Percentiles rank a stretch among this genome's conserved stretches.
These are phyloP conservation scores for Sebastes goodei DNA, from an alignment of 2,797 vertebrate genomes.

Conservation along the genomic window DNA sequence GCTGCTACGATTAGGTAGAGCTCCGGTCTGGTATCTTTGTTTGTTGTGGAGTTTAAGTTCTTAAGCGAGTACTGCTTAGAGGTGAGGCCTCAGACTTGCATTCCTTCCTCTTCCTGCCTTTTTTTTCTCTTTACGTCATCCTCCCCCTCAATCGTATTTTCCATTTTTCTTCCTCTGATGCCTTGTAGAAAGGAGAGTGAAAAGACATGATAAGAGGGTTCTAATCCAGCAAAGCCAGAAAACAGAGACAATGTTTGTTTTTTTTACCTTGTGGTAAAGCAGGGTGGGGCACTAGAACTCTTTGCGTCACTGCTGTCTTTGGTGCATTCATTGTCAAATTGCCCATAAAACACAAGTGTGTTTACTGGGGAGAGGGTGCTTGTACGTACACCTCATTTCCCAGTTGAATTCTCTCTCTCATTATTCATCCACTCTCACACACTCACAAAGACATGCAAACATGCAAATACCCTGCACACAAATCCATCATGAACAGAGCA, in stretches of 20 bases:
- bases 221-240: conserved; percentile 21
- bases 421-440: conserved; percentile 10
- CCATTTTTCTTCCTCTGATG: not conserved
- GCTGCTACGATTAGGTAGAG: conserved; percentile 55
- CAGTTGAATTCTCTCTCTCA: conserved; percentile 31
- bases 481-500: not conserved
- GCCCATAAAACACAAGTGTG: conserved; percentile 35
- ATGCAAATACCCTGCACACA: not conserved
- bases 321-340: conserved; percentile 46
- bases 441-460: conserved; percentile 1
- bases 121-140: not conserved
- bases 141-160: not conserved
- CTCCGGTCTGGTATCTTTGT: conserved; percentile 50
- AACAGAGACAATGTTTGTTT: not conserved
- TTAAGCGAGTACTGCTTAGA: conserved; percentile 50
- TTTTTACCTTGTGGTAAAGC: conserved; percentile 10
- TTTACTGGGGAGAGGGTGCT: conserved; percentile 31
- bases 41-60: conserved; percentile 68
- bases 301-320: conserved; percentile 44
- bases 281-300: not conserved
- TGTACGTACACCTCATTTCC: conserved; percentile 18
- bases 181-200: not conserved
- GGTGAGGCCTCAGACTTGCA: conserved; percentile 44
- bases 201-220: conserved; percentile 21
- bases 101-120: conserved; percentile 19